phyloP scores from a whole-genome alignment of 2,888 invertebrate genomes.

The Drosophila anomalata region DNA sequence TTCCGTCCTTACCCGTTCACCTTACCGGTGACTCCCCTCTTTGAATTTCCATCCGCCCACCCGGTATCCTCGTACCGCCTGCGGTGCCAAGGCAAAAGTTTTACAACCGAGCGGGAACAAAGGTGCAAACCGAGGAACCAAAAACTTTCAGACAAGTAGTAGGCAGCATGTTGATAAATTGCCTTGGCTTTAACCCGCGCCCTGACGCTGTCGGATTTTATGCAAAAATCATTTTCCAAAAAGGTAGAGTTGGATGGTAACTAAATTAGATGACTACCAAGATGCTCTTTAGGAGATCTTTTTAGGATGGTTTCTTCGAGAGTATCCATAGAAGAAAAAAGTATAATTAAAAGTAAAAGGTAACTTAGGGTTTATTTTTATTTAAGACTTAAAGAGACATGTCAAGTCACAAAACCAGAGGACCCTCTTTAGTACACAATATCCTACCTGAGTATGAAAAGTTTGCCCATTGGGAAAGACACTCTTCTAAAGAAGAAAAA shows the following conservation, averaged over 20 bases:
- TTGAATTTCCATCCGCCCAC: constrained; percentile 13
- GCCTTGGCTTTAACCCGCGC: constrained; percentile 62
- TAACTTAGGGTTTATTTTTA: neutral
- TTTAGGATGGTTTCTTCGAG: neutral
- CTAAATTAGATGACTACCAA: neutral
- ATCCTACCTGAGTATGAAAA: constrained; percentile 28
- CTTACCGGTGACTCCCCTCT: neutral
- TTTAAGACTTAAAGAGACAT: neutral
- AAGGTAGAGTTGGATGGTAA: neutral
- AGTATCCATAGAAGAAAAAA: no score
- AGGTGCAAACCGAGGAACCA: constrained; percentile 35
- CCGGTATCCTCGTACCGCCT: constrained; percentile 51
- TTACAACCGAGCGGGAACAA: constrained; percentile 49
- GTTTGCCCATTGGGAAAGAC: constrained; percentile 40
- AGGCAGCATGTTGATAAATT: constrained; percentile 72
- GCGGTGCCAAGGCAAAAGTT: constrained; percentile 68
- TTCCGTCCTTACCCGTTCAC: constrained; percentile 26
- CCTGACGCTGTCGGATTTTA: constrained; percentile 61
- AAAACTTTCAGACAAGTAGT: constrained; percentile 54
- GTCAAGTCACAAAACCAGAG: neutral
- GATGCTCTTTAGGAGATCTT: neutral
- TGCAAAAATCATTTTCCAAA: constrained; percentile 61
- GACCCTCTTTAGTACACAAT: constrained; percentile 25
- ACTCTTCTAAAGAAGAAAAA: constrained; percentile 15
- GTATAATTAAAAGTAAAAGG: no score